Evolutionary conservation across 2,888 invertebrate species (phyloP), one percentile per base, ranked within the genome.

Genomic region (Amphipoea oculea): DNA sequence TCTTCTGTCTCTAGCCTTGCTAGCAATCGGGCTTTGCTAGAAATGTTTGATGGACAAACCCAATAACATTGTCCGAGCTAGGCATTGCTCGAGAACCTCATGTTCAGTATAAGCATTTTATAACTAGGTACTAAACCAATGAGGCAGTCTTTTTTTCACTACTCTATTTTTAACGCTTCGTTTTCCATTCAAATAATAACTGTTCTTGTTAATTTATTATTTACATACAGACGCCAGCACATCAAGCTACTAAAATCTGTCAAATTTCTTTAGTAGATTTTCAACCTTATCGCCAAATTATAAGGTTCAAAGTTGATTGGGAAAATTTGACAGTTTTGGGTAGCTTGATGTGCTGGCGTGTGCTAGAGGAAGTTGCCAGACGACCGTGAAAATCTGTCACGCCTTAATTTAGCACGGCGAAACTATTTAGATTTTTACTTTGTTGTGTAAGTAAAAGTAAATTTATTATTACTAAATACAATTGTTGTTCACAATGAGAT

Each of bases 341-440:
- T 36, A 36, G 36, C 36, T 36, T 36, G 1, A 36, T 36, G 36
- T 36, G 36, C 36, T 36, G 36, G 36, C 36, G 36, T 36, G 23
- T n/a, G 6, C 20, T 20, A n/a, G 1, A 70, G 60, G 62, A 48
- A 63, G 12, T 62, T 14, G 23, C 2, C 40, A 17, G 40, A 67
- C 29, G 66, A 78, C 78, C 86, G 42, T 86, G 83, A 83, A 71
- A 73, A 71, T 78, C 40, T 54, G 69, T 78, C 73, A 83, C 62
- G 75, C 45, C 40, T 76, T 2, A 70, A 78, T 83, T 76, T 36
- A 54, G 23, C 75, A 83, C 70, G 73, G 36, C 66, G 40, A n/a
- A 54, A 86, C 74, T 40, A 73, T 83, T 67, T 63, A 42, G 7
- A 73, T 69, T 73, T 63, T 29, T 40, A 67, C 75, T 66, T 67